phyloP scores from a whole-genome alignment of 2,113 vertebrate species.

The Hippocampus guttulatus region DNA sequence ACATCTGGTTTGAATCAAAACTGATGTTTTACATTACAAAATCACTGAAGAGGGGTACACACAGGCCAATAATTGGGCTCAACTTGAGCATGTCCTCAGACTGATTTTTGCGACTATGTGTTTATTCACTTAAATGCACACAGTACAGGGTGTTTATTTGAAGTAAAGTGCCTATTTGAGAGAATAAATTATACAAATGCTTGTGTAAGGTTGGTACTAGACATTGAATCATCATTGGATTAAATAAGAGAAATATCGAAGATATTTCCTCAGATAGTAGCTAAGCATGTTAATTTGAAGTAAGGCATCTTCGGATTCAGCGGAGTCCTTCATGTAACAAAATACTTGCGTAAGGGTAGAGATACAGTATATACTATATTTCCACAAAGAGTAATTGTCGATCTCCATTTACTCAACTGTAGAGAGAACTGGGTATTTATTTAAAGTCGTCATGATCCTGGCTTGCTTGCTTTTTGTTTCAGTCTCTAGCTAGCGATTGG shows the following conservation, averaged over 20 bases:
- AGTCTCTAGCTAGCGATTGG: no score
- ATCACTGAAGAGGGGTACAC: neutral
- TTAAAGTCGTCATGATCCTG: neutral
- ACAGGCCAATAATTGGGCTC: no score
- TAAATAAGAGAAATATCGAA: neutral
- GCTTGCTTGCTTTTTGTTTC: no score
- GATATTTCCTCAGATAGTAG: neutral
- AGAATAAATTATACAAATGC: neutral
- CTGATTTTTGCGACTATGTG: neutral
- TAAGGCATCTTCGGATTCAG: no score
- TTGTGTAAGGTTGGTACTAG: neutral
- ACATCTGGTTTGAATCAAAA: slow-evolving; percentile 52
- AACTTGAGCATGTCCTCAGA: neutral
- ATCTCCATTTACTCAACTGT: neutral
- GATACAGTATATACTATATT: no score
- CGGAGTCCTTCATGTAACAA: no score
- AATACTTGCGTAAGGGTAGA: no score
- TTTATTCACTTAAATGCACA: neutral
- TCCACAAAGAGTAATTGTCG: no score
- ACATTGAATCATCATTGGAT: neutral
- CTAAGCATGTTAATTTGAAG: neutral
- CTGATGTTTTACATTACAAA: slow-evolving; percentile 28
- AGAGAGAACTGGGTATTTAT: neutral
- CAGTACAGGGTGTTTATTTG: neutral
- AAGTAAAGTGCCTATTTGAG: no score